A percentile compares a stretch with the other conserved stretches of the same genome.
Conservation (phyloP, 2,113 vertebrate species). For the Lipotes vexillifer region DNA sequence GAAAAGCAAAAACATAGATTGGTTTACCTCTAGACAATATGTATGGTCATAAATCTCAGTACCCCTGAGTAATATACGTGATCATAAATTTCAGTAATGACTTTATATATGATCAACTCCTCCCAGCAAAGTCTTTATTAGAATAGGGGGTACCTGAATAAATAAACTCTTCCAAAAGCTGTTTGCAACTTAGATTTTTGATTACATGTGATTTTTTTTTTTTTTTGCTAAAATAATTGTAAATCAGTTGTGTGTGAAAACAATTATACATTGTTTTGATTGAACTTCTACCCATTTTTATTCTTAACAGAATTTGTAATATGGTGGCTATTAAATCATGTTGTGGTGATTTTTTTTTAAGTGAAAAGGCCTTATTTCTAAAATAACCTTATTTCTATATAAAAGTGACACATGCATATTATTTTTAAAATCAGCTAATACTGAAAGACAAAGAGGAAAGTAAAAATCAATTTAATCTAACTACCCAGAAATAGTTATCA, state of each 20-base stretch:
- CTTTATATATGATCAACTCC: background rate
- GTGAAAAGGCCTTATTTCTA: background rate
- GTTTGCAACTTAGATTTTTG: background rate
- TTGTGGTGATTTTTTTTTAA: background rate
- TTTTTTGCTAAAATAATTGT: slow-evolving; percentile 1
- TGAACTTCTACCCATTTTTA: slow-evolving; percentile 24
- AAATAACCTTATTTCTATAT: slow-evolving; percentile 22
- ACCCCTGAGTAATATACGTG: background rate
- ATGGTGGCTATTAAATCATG: slow-evolving; percentile 18
- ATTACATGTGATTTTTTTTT: background rate
- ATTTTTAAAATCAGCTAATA: background rate
- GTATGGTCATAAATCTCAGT: background rate
- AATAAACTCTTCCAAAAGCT: background rate
- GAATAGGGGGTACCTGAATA: background rate
- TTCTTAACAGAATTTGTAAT: slow-evolving; percentile 18
- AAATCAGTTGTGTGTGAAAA: background rate
- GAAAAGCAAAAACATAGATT: background rate
- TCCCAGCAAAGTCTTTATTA: background rate
- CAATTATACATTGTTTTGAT: background rate
- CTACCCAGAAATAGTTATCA: background rate
- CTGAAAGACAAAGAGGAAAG: background rate
- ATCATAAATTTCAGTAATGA: background rate
- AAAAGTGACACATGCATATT: slow-evolving; percentile 12
- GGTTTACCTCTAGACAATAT: background rate
- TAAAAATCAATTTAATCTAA: background rate